Percentiles rank a stretch among this genome's conserved stretches.
phyloP scores from a whole-genome alignment of 2,113 vertebrate genomes.

The Bettongia penicillata region DNA sequence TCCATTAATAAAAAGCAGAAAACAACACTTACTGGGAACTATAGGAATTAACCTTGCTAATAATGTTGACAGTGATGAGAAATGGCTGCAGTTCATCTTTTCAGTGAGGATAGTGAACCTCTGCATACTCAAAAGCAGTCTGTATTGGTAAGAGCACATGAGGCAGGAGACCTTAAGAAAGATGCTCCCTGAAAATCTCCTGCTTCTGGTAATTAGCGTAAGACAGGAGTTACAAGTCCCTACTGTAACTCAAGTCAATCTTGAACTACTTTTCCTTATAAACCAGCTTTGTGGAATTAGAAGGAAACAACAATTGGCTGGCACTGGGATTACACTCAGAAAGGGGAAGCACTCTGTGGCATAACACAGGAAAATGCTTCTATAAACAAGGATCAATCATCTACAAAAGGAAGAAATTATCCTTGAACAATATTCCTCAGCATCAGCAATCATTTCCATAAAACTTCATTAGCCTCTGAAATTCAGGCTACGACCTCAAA shows the following conservation, averaged over 20 bases:
- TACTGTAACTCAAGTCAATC: not conserved
- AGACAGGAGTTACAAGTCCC: not conserved
- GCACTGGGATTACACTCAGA: not conserved
- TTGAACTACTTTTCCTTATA: not conserved
- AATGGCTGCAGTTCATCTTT: constrained; percentile 25
- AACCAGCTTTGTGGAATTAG: not conserved
- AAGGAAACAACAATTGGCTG: not conserved
- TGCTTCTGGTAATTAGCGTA: not conserved
- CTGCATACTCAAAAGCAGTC: constrained; percentile 27
- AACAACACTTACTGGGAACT: not conserved
- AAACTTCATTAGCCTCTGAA: constrained; percentile 3
- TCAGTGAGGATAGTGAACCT: constrained; percentile 33
- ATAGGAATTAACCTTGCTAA: not conserved
- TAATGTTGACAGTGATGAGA: not conserved
- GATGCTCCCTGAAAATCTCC: constrained; percentile 4
- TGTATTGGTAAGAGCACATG: not conserved
- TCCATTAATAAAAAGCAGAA: not conserved
- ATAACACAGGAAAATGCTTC: not conserved
- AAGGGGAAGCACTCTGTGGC: not conserved
- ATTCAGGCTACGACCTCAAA: not conserved
- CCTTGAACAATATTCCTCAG: not conserved
- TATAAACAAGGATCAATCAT: not conserved
- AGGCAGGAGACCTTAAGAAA: constrained; percentile 8
- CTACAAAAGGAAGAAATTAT: not conserved
- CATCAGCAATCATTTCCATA: constrained; percentile 27